Base-by-base conservation (phyloP, 2,797 vertebrate species). In the Carapus acus region DNA sequence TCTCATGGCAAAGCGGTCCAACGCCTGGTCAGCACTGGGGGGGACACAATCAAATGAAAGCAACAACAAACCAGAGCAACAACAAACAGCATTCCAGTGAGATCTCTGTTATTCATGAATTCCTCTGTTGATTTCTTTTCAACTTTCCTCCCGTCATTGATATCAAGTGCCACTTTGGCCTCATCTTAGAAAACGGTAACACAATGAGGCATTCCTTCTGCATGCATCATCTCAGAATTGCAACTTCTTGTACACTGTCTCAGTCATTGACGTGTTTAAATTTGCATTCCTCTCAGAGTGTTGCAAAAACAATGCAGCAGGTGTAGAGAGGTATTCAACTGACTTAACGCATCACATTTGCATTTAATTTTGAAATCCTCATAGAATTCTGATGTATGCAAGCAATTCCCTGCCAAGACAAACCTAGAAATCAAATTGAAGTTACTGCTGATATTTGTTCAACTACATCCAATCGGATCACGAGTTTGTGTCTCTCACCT, bases 1-100 rank as follows among this genome's bases (percentile, higher is more conserved):
- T 67, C 92, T 94, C 95, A 98, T 98, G 46, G 95, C 94, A 49
- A 98, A 98, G 57, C 94, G 85, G 86, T 98, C 95, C 84, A 98
- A 77, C 31, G 95, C 95, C 80, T 98, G 95, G 77, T 94, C 90
- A 0, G 92, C 94, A 2, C 95, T 98, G 82, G 0, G 31, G 14
- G 31, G 11, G 14, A 4, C 1, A 22, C 33, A 22, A 52, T 43
- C 44, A 53, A 72, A 23, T 27, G 0, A 58, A 2, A 27, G 24
- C 24, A 27, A 27, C 24, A 27, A 27, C 14, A 33, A 33, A 49
- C 8, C 16, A 17, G 4, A n/a, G n/a, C n/a, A n/a, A n/a, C n/a
- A n/a, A n/a, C n/a, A n/a, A 33, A 33, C 31, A 9, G 31, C 12
- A 3, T 33, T 33, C 6, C 31, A 11, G 14, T n/a, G 4, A 36